Conservation (phyloP, 2,113 vertebrate genomes). For the Siniperca chuatsi region DNA sequence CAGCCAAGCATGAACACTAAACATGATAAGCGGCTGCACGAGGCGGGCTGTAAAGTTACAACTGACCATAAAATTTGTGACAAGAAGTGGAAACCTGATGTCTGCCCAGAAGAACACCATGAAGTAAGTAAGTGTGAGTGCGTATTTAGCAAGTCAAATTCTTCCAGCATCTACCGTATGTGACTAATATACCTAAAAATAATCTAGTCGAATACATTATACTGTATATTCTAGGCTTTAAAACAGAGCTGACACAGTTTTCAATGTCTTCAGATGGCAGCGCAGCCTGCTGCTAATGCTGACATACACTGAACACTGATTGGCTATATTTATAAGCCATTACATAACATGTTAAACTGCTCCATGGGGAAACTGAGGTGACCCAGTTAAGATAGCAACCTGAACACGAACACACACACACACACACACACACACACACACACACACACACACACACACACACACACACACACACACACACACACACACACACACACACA, state of each 20-base stretch:
- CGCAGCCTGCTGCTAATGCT: constrained; percentile 32
- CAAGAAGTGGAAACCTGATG: constrained; percentile 18
- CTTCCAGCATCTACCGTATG: background rate
- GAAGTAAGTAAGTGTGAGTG: background rate
- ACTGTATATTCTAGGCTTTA: constrained; percentile 17
- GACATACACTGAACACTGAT: constrained; percentile 53
- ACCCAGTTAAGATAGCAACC: constrained; percentile 70
- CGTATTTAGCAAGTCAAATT: background rate
- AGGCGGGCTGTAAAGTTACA: constrained; percentile 38
- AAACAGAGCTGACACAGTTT: constrained; percentile 50
- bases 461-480: too few species aligned
- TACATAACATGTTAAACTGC: constrained; percentile 72
- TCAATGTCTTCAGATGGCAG: constrained; percentile 40
- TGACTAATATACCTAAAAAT: constrained; percentile 19
- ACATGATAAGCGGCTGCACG: constrained; percentile 36
- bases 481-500: background rate
- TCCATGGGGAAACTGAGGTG: constrained; percentile 73
- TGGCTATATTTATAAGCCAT: constrained; percentile 75
- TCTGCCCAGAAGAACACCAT: background rate
- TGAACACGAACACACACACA: constrained; percentile 15
- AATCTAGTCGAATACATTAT: background rate
- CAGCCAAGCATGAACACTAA: constrained; percentile 40
- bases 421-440: too few species aligned
- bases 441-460: background rate
- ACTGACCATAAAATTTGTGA: constrained; percentile 31